Conservation (phyloP, 2,888 invertebrate genomes). For the Hypolimnas misippus region DNA sequence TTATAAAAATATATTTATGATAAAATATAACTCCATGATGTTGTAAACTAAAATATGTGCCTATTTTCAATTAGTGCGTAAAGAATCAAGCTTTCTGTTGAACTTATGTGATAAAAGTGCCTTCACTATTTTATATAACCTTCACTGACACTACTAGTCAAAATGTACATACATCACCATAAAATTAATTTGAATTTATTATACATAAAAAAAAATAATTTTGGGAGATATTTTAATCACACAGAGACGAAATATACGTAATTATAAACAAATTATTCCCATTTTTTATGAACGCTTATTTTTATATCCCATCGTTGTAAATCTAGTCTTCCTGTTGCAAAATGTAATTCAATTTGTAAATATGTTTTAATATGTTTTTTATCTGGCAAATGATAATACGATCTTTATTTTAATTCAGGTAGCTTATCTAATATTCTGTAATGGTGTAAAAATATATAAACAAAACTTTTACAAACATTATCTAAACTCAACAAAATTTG, state of each 20-base stretch:
- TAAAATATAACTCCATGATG: background rate
- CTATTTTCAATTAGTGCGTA: background rate
- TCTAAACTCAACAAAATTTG: background rate
- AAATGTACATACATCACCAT: background rate
- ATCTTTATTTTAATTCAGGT: background rate
- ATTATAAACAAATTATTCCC: background rate
- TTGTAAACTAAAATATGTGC: background rate
- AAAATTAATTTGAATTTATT: background rate
- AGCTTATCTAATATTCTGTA: background rate
- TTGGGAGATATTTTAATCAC: background rate
- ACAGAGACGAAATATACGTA: background rate
- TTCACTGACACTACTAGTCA: slow-evolving; percentile 20
- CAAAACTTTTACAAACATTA: background rate
- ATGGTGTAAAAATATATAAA: background rate
- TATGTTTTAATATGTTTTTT: background rate
- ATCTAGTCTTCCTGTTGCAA: slow-evolving; percentile 32
- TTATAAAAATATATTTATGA: too few species aligned
- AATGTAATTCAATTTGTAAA: background rate
- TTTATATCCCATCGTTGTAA: slow-evolving; percentile 25
- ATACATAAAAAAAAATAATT: background rate
- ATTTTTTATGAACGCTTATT: slow-evolving; percentile 2
- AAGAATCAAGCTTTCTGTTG: background rate
- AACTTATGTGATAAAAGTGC: slow-evolving; percentile 24
- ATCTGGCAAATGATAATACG: background rate
- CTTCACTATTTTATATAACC: slow-evolving; percentile 16